These are phyloP conservation scores for Zaprionus lineosus DNA, from an alignment of 2,888 invertebrate genomes.

Conservation along the genomic window DNA sequence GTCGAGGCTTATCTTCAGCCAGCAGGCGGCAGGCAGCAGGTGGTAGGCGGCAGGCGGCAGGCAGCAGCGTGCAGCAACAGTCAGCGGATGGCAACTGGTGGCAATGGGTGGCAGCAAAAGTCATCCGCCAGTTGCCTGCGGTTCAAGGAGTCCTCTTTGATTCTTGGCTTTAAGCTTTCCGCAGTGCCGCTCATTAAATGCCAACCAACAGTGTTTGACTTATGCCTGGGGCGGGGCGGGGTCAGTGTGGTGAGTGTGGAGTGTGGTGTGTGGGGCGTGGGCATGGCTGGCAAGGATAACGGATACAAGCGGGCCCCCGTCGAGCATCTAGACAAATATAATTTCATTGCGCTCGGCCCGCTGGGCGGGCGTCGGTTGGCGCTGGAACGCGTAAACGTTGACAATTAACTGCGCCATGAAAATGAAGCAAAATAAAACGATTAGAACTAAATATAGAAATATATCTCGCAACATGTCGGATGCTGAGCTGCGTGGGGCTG, in stretches of 20 bases:
- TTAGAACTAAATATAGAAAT: conserved; percentile 81
- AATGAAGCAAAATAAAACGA: conserved; percentile 82
- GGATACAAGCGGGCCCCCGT: neutral
- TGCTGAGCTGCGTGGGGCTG: too few relatives aligned
- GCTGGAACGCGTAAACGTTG: conserved; percentile 82
- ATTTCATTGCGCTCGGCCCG: conserved; percentile 80
- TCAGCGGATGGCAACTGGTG: neutral
- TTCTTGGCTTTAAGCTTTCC: conserved; percentile 46
- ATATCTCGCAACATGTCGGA: conserved; percentile 82
- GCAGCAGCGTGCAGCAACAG: neutral
- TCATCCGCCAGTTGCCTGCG: conserved; percentile 17
- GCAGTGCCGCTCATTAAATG: conserved; percentile 42
- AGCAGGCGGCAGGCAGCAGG: conserved; percentile 1
- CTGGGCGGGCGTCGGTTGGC: conserved; percentile 78
- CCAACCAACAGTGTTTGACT: conserved; percentile 31
- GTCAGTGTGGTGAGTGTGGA: too few relatives aligned
- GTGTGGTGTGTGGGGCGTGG: too few relatives aligned
- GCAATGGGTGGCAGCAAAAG: neutral
- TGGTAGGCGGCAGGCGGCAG: neutral
- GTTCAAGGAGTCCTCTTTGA: conserved; percentile 39
- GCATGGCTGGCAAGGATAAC: neutral
- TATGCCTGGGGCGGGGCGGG: conserved; percentile 19
- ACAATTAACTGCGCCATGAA: conserved; percentile 82
- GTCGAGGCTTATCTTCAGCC: conserved; percentile 38
- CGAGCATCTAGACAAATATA: conserved; percentile 72